Evolutionary conservation across 1,140 invertebrate genomes (phyloP), one percentile per base, ranked within the genome.

Genomic region (Micrasema longulum): DNA sequence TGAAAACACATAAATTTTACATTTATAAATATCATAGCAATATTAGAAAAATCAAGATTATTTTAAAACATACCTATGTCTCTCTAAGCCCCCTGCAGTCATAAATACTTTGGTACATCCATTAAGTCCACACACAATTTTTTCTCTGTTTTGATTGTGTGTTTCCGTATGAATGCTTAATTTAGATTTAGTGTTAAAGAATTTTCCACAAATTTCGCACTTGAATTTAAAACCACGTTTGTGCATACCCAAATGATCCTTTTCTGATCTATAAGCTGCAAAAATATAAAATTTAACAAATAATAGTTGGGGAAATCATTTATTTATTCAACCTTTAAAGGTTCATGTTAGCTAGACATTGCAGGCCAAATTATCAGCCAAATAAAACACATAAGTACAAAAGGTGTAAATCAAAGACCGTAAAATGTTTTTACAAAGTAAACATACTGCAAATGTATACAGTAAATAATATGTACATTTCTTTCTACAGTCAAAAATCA

Each of bases 21-120:
- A n/a, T n/a, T n/a, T 2, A 7, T 31, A 31, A 31, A 31, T 31
- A 31, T 31, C 26, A 31, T 31, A 31, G 26, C 2, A 31, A 31
- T 31, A 31, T 31, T 31, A 31, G n/a, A 31, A 31, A 31, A 31
- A 31, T 31, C 2, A 31, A 31, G 7, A 31, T 31, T 31, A 31
- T 31, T 31, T 7, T 31, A 31, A 31, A 4, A 31, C 11, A 16
- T 71, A 76, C 74, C 55, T 76, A 36, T 80, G 78, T 63, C 77
- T 66, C 36, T 79, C 76, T 18, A 79, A 76, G 65, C 77, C 77
- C 12, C 67, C 67, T 1, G 68, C 43, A 47, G 77, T 77, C 47
- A 71, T 76, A 73, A 74, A 80, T 38, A 41, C 57, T 76, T 77
- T 77, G 20, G 64, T 57, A 64, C 79, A 80, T 41, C 74, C 74